Percentiles rank a stretch among this genome's conserved stretches.
phyloP scores from a whole-genome alignment of 1,140 invertebrate genomes.

The Caenorhabditis latens region DNA sequence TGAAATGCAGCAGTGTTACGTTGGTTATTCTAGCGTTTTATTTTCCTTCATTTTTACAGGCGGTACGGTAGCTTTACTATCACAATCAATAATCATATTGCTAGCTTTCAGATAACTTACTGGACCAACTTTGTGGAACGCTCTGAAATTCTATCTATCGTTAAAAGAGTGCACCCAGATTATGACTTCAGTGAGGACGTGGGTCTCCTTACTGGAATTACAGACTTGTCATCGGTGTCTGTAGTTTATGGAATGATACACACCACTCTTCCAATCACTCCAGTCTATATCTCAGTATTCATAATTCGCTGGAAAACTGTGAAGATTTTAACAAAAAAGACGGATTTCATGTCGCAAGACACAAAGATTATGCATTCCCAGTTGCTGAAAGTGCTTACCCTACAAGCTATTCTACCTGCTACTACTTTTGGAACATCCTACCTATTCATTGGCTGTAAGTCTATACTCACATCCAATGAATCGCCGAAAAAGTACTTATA shows the following conservation, averaged over 20 bases:
- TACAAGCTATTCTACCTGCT: background rate
- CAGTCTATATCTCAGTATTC: background rate
- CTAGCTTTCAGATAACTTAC: background rate
- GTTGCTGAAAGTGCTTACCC: slow-evolving; percentile 7
- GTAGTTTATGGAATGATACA: background rate
- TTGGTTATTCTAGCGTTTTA: background rate
- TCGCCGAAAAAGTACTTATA: background rate
- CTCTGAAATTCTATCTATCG: background rate
- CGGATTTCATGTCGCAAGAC: background rate
- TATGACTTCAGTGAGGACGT: background rate
- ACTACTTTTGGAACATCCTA: background rate
- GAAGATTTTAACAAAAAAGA: background rate
- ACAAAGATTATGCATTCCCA: background rate
- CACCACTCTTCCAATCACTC: background rate
- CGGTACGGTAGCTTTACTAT: background rate
- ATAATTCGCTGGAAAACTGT: slow-evolving; percentile 24
- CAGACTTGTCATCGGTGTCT: background rate
- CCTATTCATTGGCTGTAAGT: background rate
- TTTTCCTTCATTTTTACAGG: background rate
- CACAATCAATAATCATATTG: no score
- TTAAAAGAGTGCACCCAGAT: background rate
- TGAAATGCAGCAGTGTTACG: background rate
- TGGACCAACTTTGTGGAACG: background rate
- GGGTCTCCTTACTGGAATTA: slow-evolving; percentile 4
- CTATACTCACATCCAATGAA: background rate